Percentiles rank a stretch among this genome's conserved stretches.
Conservation (phyloP, 2,888 invertebrate genomes). For the Heliconius erato region DNA sequence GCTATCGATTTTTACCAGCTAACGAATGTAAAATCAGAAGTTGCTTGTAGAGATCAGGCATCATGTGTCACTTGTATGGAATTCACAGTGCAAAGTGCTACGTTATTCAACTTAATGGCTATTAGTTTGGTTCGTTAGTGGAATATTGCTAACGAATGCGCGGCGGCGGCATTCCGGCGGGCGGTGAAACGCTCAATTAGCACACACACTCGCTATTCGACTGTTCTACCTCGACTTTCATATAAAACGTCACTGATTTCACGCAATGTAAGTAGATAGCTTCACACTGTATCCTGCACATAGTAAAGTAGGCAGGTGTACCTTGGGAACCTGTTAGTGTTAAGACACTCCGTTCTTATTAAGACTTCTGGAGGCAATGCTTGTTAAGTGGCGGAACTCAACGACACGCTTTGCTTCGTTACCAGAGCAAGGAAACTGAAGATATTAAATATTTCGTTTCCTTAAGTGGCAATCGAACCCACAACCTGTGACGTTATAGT, state of each 20-base stretch:
- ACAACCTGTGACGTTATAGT: no score
- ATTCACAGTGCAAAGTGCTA: slow-evolving; percentile 78
- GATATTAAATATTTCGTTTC: no score
- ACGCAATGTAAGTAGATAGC: slow-evolving; percentile 55
- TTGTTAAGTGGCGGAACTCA: no score
- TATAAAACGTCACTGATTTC: slow-evolving; percentile 67
- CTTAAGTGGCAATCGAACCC: no score
- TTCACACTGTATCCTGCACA: no score
- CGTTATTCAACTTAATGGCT: slow-evolving; percentile 84
- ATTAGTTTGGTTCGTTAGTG: slow-evolving; percentile 85
- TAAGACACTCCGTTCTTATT: no score
- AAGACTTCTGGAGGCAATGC: no score
- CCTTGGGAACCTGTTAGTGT: no score
- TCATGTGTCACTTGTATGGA: slow-evolving; percentile 69
- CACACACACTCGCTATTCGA: slow-evolving; percentile 65
- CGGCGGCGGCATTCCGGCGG: slow-evolving; percentile 69
- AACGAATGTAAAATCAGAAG: slow-evolving; percentile 43
- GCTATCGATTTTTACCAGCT: slow-evolving; percentile 35
- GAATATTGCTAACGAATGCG: slow-evolving; percentile 85
- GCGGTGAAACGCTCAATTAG: slow-evolving; percentile 81
- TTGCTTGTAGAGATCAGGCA: slow-evolving; percentile 58
- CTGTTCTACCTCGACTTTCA: slow-evolving; percentile 65
- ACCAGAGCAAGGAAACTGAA: no score
- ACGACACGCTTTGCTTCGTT: no score
- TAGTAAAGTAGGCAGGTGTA: no score